These are phyloP conservation scores for Sinocyclocheilus anshuiensis DNA, from an alignment of 2,113 vertebrate genomes.

Conservation along the genomic window DNA sequence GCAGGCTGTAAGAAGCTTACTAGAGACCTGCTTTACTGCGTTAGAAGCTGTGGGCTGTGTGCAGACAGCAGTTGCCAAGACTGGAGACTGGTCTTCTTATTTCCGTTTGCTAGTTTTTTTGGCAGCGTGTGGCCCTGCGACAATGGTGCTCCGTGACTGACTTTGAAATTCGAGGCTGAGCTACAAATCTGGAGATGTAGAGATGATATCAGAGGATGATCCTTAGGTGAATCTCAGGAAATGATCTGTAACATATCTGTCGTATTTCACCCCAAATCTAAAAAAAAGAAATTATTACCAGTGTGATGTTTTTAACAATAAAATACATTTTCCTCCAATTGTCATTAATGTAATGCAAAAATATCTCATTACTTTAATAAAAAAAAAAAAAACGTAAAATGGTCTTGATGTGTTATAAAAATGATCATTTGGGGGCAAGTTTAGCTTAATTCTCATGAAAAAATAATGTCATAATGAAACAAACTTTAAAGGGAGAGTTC, in stretches of 20 bases:
- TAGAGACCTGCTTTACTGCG: slow-evolving; percentile 40
- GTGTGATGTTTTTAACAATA: background rate
- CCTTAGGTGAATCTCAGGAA: slow-evolving; percentile 7
- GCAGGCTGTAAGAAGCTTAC: slow-evolving; percentile 57
- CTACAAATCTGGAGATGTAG: background rate
- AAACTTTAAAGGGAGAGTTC: no score
- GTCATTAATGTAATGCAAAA: background rate
- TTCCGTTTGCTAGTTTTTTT: slow-evolving; percentile 18
- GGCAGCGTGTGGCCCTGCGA: slow-evolving; percentile 17
- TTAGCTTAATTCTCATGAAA: background rate
- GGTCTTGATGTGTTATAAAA: no score
- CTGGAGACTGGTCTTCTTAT: slow-evolving; percentile 7
- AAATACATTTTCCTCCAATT: background rate
- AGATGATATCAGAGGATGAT: slow-evolving; percentile 1
- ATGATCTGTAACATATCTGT: background rate
- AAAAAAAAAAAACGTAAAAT: background rate
- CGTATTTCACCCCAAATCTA: background rate
- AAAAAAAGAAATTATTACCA: no score
- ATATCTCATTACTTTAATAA: background rate
- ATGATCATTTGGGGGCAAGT: background rate
- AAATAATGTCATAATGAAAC: no score
- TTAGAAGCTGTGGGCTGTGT: slow-evolving; percentile 17
- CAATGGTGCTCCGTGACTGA: background rate
- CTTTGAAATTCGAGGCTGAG: background rate
- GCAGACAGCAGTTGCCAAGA: slow-evolving; percentile 34